Evolutionary conservation across 2,888 invertebrate genomes (phyloP).

Genomic region (Epirrhoe tristata): DNA sequence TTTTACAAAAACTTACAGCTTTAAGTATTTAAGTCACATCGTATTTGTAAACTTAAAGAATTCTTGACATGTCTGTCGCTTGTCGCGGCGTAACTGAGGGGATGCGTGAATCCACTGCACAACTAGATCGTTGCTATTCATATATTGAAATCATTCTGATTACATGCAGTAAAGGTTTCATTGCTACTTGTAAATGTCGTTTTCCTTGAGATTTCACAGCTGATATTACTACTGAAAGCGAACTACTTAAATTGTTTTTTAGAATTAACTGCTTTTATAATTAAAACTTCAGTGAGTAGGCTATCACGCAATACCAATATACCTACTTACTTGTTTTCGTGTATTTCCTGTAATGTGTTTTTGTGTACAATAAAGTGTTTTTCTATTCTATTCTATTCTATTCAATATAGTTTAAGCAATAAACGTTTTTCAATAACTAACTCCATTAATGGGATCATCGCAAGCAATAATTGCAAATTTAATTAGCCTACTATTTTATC

Average conservation of each 20-base stretch:
- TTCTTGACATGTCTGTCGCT: conserved; percentile 62
- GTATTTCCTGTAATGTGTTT: too few species aligned
- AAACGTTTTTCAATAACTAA: background rate
- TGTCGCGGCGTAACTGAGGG: conserved; percentile 56
- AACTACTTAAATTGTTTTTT: background rate
- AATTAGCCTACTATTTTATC: conserved; percentile 19
- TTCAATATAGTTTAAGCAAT: too few species aligned
- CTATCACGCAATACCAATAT: background rate
- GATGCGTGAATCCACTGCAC: conserved; percentile 60
- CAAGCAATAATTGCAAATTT: background rate
- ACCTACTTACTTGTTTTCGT: background rate
- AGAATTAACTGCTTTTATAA: background rate
- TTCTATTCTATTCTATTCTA: too few species aligned
- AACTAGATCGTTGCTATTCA: conserved; percentile 60
- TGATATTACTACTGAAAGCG: conserved; percentile 7
- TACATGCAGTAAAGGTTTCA: conserved; percentile 42
- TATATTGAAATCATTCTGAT: conserved; percentile 58
- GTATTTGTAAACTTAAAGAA: conserved; percentile 56
- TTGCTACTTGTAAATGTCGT: conserved; percentile 31
- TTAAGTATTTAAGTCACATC: conserved; percentile 19
- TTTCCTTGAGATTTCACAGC: conserved; percentile 38
- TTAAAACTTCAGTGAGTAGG: background rate
- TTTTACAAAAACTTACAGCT: conserved; percentile 9
- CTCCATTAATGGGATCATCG: background rate
- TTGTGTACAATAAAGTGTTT: too few species aligned